phyloP scores from a whole-genome alignment of 92 coral and sea anemone genomes.

The Zoanthus solanderi region DNA sequence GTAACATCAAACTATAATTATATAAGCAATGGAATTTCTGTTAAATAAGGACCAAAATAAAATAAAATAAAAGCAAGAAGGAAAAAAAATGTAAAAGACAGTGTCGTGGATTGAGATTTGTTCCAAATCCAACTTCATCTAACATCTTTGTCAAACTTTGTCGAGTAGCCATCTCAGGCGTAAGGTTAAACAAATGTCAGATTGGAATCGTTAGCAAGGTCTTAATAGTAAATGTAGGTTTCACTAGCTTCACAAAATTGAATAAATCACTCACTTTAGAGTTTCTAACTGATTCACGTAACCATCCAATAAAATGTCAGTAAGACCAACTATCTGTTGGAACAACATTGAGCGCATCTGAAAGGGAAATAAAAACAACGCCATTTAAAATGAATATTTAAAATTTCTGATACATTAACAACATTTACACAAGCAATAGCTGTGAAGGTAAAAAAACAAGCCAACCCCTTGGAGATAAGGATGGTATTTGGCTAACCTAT shows the following conservation, averaged over 20 bases:
- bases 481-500: too few species aligned
- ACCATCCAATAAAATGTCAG: constrained; percentile 89
- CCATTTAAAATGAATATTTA: background rate
- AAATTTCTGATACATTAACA: background rate
- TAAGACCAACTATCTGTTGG: constrained; percentile 87
- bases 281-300: constrained; percentile 83
- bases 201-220: background rate
- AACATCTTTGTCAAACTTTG: too few species aligned
- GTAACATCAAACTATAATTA: background rate
- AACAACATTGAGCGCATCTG: constrained; percentile 75
- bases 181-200: too few species aligned
- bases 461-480: too few species aligned
- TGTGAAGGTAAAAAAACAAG: too few species aligned
- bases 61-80: background rate
- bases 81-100: too few species aligned
- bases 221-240: background rate
- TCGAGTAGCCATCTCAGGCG: too few species aligned
- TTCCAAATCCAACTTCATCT: too few species aligned
- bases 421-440: too few species aligned
- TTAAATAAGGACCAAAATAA: background rate
- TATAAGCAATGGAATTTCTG: background rate
- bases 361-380: background rate
- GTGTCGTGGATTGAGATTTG: too few species aligned
- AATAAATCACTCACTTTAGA: constrained; percentile 61
- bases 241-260: background rate